These are phyloP conservation scores for Tribolium freemani DNA, from an alignment of 2,888 invertebrate species.

Conservation along the genomic window DNA sequence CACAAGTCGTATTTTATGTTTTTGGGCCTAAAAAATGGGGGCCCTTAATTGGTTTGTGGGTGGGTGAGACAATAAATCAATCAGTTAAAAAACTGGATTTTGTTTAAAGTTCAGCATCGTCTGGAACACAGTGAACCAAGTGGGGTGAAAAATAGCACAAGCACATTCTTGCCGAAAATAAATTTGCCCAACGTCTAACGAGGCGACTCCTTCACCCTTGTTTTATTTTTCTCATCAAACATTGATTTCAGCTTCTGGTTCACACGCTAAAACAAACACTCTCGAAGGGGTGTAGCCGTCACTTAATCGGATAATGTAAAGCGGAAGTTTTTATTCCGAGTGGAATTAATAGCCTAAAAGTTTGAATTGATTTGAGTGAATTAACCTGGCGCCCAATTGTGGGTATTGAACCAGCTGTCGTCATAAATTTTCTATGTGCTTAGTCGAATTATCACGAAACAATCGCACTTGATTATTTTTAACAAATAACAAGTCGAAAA, in stretches of 20 bases:
- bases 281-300: constrained; percentile 4
- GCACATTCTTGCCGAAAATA: background rate
- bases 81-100: too few species aligned
- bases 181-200: background rate
- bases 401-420: background rate
- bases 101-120: too few species aligned
- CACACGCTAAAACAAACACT: constrained; percentile 17
- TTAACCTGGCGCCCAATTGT: background rate
- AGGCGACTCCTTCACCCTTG: background rate
- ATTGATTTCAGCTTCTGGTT: constrained; percentile 2
- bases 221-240: too few species aligned
- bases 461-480: background rate
- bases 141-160: background rate
- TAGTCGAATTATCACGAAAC: background rate
- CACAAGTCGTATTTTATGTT: background rate
- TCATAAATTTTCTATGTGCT: background rate
- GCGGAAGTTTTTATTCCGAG: constrained; percentile 29
- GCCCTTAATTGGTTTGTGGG: background rate
- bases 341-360: constrained; percentile 3
- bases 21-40: background rate
- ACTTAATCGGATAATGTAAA: constrained; percentile 22
- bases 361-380: constrained; percentile 23
- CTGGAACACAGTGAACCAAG: background rate
- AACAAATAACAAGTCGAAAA: background rate
- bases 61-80: too few species aligned